These are phyloP conservation scores for Rhea pennata DNA, from an alignment of 2,113 vertebrate genomes.

Conservation along the genomic window DNA sequence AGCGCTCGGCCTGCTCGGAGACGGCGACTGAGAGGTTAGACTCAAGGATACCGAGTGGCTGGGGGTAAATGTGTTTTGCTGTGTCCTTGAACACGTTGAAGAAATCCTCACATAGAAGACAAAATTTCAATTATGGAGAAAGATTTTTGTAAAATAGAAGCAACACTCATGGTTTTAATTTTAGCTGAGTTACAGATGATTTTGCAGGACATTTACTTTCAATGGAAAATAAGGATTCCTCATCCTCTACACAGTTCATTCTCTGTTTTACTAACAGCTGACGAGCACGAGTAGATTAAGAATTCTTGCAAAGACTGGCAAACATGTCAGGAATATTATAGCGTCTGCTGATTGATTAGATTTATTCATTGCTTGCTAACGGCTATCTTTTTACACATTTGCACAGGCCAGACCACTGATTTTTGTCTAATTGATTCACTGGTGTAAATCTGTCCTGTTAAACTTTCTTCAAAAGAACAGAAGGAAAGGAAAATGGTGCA, in stretches of 20 bases:
- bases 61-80: neutral
- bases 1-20: too few relatives aligned
- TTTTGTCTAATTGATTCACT: neutral
- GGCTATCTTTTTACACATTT: neutral
- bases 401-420: neutral
- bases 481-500: neutral
- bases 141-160: neutral
- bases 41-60: neutral
- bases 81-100: neutral
- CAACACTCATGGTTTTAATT: conserved; percentile 3
- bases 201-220: conserved; percentile 32
- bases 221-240: neutral
- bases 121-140: neutral
- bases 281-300: neutral
- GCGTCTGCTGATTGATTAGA: neutral
- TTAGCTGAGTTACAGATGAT: conserved; percentile 50
- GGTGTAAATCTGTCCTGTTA: neutral
- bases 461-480: neutral
- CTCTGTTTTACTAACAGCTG: neutral
- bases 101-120: neutral
- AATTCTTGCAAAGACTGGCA: neutral
- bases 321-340: conserved; percentile 1
- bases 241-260: conserved; percentile 11
- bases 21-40: neutral
- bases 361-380: neutral